These are phyloP conservation scores for Phalacrocorax pelagicus DNA, from an alignment of 2,113 vertebrate species.

Conservation along the genomic window DNA sequence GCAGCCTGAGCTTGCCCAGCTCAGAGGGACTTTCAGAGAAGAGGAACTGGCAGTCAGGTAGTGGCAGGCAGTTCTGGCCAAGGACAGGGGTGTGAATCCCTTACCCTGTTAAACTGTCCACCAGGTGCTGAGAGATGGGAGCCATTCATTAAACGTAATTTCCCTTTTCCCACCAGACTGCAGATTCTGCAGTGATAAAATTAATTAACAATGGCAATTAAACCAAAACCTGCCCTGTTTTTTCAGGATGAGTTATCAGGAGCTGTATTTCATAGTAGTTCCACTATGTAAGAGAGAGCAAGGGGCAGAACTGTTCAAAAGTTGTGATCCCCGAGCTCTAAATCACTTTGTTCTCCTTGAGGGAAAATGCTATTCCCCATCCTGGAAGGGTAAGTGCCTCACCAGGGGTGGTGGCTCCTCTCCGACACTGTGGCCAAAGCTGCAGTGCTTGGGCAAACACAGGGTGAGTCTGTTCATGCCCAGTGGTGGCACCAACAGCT, in stretches of 20 bases:
- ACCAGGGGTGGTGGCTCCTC: not conserved
- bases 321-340: not conserved
- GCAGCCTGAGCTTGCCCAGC: not conserved
- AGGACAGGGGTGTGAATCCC: not conserved
- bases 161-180: not conserved
- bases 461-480: not conserved
- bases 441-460: not conserved
- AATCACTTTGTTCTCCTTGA: not conserved
- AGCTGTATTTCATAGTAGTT: not conserved
- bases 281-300: not conserved
- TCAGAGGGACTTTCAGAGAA: not conserved
- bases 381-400: not conserved
- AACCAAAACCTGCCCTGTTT: not conserved
- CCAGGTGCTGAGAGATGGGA: not conserved
- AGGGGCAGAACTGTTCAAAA: not conserved
- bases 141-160: not conserved
- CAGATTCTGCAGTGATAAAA: conserved; percentile 7
- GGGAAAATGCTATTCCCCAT: not conserved
- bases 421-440: not conserved
- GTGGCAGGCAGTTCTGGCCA: not conserved
- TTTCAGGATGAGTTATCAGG: not conserved
- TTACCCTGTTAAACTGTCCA: not conserved
- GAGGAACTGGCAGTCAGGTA: not conserved
- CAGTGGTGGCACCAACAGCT: not conserved
- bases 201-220: conserved; percentile 34